These are phyloP conservation scores for Dryas iulia DNA, from an alignment of 1,140 invertebrate genomes.

Conservation along the genomic window DNA sequence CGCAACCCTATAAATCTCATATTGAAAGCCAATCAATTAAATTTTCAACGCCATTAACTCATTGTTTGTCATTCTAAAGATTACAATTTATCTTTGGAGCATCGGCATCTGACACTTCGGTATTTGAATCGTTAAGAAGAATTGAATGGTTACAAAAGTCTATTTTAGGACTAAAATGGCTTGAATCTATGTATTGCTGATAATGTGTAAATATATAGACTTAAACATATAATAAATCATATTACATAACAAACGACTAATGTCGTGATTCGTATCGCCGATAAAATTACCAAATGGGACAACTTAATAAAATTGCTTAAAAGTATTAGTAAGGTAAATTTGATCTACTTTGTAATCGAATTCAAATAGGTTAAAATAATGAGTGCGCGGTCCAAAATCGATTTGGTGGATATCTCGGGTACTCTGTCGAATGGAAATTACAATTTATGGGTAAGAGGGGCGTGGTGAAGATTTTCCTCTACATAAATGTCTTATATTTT, in stretches of 20 bases:
- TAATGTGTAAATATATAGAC: background rate
- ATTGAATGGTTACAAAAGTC: constrained; percentile 3
- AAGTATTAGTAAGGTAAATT: constrained; percentile 27
- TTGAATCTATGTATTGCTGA: background rate
- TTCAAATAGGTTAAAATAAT: constrained; percentile 48
- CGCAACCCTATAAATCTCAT: background rate
- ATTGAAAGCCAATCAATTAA: constrained; percentile 8
- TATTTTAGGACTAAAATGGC: background rate
- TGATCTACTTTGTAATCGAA: constrained; percentile 37
- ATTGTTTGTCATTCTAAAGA: constrained; percentile 16
- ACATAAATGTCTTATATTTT: background rate
- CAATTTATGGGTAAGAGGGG: constrained; percentile 41
- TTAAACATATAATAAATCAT: background rate
- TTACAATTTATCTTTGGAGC: constrained; percentile 10
- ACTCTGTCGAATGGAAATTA: constrained; percentile 45
- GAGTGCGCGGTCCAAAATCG: constrained; percentile 35
- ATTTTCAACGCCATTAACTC: constrained; percentile 10
- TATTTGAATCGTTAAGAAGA: constrained; percentile 22
- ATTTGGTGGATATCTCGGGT: constrained; percentile 38
- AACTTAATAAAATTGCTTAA: constrained; percentile 46
- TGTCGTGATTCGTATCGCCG: constrained; percentile 7
- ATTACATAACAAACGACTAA: background rate
- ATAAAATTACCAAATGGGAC: constrained; percentile 46
- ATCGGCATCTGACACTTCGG: constrained; percentile 13
- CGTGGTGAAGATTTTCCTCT: constrained; percentile 33